phyloP scores from a whole-genome alignment of 2,888 invertebrate genomes.

The Blomia tropicalis region DNA sequence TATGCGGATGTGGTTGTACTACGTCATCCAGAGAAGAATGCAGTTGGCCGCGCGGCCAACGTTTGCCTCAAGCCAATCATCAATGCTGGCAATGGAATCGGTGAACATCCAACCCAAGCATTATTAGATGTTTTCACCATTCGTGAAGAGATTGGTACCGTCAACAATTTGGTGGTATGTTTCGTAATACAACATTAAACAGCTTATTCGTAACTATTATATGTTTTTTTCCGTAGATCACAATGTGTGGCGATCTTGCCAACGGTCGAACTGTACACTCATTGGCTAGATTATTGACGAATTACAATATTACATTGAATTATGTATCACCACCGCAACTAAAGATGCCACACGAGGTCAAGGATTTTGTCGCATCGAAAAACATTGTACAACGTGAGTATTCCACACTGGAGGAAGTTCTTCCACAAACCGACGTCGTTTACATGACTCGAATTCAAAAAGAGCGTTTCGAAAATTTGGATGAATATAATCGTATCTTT shows the following conservation, averaged over 20 bases:
- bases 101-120: conserved; percentile 95
- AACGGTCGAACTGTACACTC: conserved; percentile 97
- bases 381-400: conserved; percentile 33
- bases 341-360: conserved; percentile 75
- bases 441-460: conserved; percentile 96
- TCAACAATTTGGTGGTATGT: conserved; percentile 66
- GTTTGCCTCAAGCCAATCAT: conserved; percentile 76
- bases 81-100: conserved; percentile 93
- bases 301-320: conserved; percentile 70
- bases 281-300: conserved; percentile 71
- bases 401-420: conserved; percentile 55
- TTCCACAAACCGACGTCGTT: conserved; percentile 84
- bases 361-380: conserved; percentile 36
- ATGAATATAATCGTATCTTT: conserved; percentile 71
- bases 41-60: conserved; percentile 64
- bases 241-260: conserved; percentile 93
- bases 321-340: conserved; percentile 76
- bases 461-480: conserved; percentile 66
- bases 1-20: conserved; percentile 73
- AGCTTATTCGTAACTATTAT: neutral
- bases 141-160: conserved; percentile 94
- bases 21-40: conserved; percentile 80
- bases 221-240: conserved; percentile 45
- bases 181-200: neutral
- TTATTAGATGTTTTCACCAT: conserved; percentile 93